These are phyloP conservation scores for Acanthisitta chloris DNA, from an alignment of 2,113 vertebrate genomes.

Conservation along the genomic window DNA sequence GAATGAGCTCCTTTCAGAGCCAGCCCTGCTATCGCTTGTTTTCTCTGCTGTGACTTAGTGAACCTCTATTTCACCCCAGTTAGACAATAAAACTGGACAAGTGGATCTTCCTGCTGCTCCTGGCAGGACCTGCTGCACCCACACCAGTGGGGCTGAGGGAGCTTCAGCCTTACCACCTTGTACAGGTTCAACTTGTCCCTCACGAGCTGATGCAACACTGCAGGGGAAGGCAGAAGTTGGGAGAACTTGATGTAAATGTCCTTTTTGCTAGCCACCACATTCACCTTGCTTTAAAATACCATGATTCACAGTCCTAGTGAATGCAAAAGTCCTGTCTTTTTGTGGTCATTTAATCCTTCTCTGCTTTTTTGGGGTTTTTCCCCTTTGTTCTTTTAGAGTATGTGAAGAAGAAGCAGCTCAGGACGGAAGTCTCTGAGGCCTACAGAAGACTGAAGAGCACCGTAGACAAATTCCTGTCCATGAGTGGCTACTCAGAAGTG, in stretches of 20 bases:
- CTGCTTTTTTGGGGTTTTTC: neutral
- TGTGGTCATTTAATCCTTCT: conserved; percentile 9
- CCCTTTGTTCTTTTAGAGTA: conserved; percentile 53
- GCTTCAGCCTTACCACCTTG: neutral
- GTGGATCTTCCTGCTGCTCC: neutral
- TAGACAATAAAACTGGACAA: neutral
- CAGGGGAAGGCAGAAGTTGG: neutral
- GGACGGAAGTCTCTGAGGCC: conserved; percentile 41
- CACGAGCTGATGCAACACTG: neutral
- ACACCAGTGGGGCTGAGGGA: neutral
- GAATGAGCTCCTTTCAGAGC: neutral
- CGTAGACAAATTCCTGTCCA: conserved; percentile 80
- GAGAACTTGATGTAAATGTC: neutral
- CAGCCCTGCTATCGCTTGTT: neutral
- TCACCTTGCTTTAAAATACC: neutral
- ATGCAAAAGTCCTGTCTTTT: neutral
- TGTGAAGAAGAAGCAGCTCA: conserved; percentile 44
- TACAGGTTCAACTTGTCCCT: neutral
- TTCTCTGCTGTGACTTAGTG: neutral
- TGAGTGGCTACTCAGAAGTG: conserved; percentile 91
- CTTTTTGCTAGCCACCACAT: neutral
- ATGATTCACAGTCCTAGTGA: neutral
- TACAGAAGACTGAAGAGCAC: conserved; percentile 87
- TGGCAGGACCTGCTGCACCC: neutral
- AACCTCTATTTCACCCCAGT: neutral